These are phyloP conservation scores for Hippocampus zosterae DNA, from an alignment of 2,113 vertebrate species.

Conservation along the genomic window DNA sequence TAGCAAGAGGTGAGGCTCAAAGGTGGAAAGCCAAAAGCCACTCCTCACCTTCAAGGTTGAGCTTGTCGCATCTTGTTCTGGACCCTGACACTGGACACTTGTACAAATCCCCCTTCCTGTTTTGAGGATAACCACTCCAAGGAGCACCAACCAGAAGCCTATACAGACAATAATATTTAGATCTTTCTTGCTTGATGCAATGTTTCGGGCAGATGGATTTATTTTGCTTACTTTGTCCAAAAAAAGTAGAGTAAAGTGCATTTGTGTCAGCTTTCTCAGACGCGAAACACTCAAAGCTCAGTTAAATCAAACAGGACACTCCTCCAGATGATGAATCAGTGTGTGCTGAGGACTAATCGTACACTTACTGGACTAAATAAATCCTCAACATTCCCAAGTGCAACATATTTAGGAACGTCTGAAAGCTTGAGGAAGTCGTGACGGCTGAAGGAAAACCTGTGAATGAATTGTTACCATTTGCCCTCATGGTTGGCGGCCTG, in stretches of 20 bases:
- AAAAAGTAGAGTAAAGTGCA: constrained; percentile 14
- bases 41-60: constrained; percentile 80
- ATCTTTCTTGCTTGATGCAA: not conserved
- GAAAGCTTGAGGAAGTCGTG: not conserved
- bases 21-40: constrained; percentile 10
- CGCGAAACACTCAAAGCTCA: not conserved
- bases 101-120: constrained; percentile 87
- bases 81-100: constrained; percentile 74
- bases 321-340: constrained; percentile 26
- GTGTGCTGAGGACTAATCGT: not conserved
- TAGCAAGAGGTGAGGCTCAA: not conserved
- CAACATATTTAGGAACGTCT: not conserved
- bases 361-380: not conserved
- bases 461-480: constrained; percentile 75
- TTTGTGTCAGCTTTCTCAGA: not conserved
- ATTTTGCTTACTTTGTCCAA: not conserved
- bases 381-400: not conserved
- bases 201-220: too few relatives aligned
- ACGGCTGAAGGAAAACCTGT: not conserved
- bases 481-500: constrained; percentile 79
- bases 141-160: constrained; percentile 89
- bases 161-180: constrained; percentile 22
- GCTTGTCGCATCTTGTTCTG: constrained; percentile 72
- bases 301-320: constrained; percentile 11
- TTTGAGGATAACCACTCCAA: constrained; percentile 81